These are phyloP conservation scores for Brenthis ino DNA, from an alignment of 2,888 invertebrate genomes.

Conservation along the genomic window DNA sequence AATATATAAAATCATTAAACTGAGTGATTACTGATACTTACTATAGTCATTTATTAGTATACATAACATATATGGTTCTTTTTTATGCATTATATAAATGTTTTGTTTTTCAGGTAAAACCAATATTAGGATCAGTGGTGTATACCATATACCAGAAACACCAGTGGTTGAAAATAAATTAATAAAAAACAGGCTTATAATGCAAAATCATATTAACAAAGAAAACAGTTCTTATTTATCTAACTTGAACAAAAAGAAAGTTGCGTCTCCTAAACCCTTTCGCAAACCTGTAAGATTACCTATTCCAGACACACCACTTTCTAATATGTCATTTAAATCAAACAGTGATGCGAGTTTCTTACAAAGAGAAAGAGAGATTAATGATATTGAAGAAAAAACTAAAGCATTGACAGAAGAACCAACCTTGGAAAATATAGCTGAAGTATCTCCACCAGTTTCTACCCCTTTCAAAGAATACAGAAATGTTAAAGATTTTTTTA, in stretches of 20 bases:
- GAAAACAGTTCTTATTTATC: constrained; percentile 53
- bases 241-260: constrained; percentile 40
- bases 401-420: constrained; percentile 49
- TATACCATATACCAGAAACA: constrained; percentile 64
- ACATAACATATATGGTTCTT: not conserved
- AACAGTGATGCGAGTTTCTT: constrained; percentile 70
- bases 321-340: constrained; percentile 65
- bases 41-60: not conserved
- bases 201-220: constrained; percentile 51
- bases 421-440: constrained; percentile 58
- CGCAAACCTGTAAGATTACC: constrained; percentile 31
- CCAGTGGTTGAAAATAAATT: constrained; percentile 50
- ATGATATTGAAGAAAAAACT: constrained; percentile 56
- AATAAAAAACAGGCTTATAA: constrained; percentile 47
- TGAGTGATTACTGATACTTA: not conserved
- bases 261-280: constrained; percentile 38
- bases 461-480: constrained; percentile 70
- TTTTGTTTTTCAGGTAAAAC: constrained; percentile 52
- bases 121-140: constrained; percentile 65
- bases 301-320: constrained; percentile 57
- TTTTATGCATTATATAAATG: constrained; percentile 13
- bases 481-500: constrained; percentile 62
- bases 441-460: constrained; percentile 62
- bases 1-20: no score
- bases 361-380: constrained; percentile 65